These are phyloP conservation scores for Ormyrus pomaceus DNA, from an alignment of 2,888 invertebrate genomes.

Conservation along the genomic window DNA sequence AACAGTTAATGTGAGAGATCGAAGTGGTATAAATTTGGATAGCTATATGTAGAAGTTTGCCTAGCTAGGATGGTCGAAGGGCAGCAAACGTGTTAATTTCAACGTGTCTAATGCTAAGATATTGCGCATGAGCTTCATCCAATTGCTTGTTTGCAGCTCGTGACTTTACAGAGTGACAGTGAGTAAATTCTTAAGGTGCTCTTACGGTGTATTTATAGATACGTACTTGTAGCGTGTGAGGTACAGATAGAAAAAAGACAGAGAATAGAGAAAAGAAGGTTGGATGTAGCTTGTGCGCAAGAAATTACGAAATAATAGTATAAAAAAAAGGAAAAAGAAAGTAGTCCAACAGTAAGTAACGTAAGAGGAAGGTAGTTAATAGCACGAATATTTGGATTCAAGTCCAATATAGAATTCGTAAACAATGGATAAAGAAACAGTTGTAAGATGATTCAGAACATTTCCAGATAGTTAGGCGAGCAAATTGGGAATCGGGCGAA, in stretches of 20 bases:
- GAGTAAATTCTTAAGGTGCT: slow-evolving; percentile 12
- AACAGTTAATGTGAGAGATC: slow-evolving; percentile 60
- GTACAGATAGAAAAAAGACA: not conserved
- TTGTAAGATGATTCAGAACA: slow-evolving; percentile 54
- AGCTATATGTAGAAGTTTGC: slow-evolving; percentile 64
- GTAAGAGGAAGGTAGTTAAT: slow-evolving; percentile 53
- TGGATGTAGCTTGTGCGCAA: slow-evolving; percentile 61
- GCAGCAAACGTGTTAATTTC: slow-evolving; percentile 69
- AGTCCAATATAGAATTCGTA: slow-evolving; percentile 68
- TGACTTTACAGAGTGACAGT: slow-evolving; percentile 7
- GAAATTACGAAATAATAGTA: slow-evolving; percentile 58
- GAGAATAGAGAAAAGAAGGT: slow-evolving; percentile 21
- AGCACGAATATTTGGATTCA: slow-evolving; percentile 64
- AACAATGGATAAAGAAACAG: slow-evolving; percentile 61
- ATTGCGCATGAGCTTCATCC: slow-evolving; percentile 62
- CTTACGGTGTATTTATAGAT: slow-evolving; percentile 25
- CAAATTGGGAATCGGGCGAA: slow-evolving; percentile 50
- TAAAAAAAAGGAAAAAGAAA: slow-evolving; percentile 62
- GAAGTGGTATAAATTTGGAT: slow-evolving; percentile 60
- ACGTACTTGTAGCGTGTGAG: slow-evolving; percentile 17
- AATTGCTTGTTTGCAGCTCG: slow-evolving; percentile 43
- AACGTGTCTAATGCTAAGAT: slow-evolving; percentile 69
- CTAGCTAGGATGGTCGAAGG: slow-evolving; percentile 68
- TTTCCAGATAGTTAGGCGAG: slow-evolving; percentile 49
- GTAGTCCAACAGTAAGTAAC: slow-evolving; percentile 54